Evolutionary conservation across 1,140 invertebrate genomes (phyloP).

Genomic region (Acromyrmex echinatior): DNA sequence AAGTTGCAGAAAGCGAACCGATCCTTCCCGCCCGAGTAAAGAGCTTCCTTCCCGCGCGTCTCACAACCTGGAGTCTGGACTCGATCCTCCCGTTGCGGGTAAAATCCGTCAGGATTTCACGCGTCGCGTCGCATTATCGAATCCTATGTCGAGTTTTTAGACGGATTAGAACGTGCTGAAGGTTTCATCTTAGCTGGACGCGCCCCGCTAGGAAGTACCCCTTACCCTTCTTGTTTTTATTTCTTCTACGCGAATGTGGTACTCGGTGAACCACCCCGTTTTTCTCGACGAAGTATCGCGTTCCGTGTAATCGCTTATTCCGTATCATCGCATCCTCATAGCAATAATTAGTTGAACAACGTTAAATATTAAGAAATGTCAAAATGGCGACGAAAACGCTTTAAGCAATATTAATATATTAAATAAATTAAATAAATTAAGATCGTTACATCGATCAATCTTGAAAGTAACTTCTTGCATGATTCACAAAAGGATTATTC

Average conservation of each 20-base stretch:
- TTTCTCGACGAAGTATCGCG: not conserved
- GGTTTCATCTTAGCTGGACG: slow-evolving; percentile 59
- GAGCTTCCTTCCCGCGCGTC: not conserved
- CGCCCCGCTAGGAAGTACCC: slow-evolving; percentile 5
- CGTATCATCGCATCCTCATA: not conserved
- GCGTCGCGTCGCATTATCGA: slow-evolving; percentile 81
- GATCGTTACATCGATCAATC: too few species aligned
- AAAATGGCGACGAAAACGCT: not conserved
- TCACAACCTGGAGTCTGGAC: slow-evolving; percentile 15
- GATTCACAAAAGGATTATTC: too few species aligned
- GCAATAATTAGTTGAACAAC: too few species aligned
- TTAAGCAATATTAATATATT: not conserved
- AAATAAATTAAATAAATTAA: too few species aligned
- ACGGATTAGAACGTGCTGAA: slow-evolving; percentile 78
- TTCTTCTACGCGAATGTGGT: not conserved
- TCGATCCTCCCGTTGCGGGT: slow-evolving; percentile 63
- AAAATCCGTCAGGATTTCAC: slow-evolving; percentile 79
- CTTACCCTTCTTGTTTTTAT: slow-evolving; percentile 37
- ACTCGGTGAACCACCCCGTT: not conserved
- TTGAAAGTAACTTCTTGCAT: too few species aligned
- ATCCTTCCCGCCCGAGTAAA: not conserved
- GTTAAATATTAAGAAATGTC: not conserved
- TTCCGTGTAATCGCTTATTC: not conserved
- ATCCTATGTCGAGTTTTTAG: slow-evolving; percentile 77
- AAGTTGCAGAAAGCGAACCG: slow-evolving; percentile 21